These are phyloP conservation scores for Protosalanx chinensis DNA, from an alignment of 2,797 vertebrate species.

Conservation along the genomic window DNA sequence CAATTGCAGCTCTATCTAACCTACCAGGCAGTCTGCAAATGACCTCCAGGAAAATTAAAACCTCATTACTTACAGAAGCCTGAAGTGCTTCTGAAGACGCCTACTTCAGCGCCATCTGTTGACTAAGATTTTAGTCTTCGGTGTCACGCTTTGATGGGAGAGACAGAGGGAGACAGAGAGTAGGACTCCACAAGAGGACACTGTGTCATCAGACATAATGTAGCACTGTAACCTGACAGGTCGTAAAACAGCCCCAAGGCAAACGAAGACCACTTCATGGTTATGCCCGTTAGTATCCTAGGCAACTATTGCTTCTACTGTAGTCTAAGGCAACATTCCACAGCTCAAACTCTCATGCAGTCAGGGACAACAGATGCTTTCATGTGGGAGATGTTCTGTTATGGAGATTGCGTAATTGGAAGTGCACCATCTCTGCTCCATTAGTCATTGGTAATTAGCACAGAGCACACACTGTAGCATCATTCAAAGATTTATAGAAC, in stretches of 20 bases:
- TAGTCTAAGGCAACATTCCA: slow-evolving; percentile 19
- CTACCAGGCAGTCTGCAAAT: slow-evolving; percentile 13
- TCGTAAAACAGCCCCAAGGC: not conserved
- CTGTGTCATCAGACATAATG: slow-evolving; percentile 12
- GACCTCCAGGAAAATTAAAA: slow-evolving; percentile 30
- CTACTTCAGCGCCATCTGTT: slow-evolving; percentile 65
- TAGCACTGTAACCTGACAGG: not conserved
- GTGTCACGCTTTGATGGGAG: not conserved
- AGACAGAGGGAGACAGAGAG: not conserved
- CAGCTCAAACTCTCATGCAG: slow-evolving; percentile 26
- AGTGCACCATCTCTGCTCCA: slow-evolving; percentile 37
- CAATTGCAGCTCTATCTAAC: slow-evolving; percentile 10
- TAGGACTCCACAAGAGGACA: slow-evolving; percentile 15
- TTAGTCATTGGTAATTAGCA: slow-evolving; percentile 46
- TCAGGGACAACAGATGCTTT: slow-evolving; percentile 22
- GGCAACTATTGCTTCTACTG: not conserved
- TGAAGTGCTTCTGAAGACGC: slow-evolving; percentile 2
- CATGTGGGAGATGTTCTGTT: slow-evolving; percentile 32
- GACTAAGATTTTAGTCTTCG: slow-evolving; percentile 31
- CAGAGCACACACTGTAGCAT: slow-evolving; percentile 20
- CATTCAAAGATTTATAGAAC: slow-evolving; percentile 45
- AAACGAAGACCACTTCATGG: not conserved
- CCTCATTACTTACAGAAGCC: not conserved
- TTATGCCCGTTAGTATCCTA: not conserved
- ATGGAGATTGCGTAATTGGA: slow-evolving; percentile 35